Base-by-base conservation (phyloP, 2,888 invertebrate genomes). In the Hypolimnas misippus region DNA sequence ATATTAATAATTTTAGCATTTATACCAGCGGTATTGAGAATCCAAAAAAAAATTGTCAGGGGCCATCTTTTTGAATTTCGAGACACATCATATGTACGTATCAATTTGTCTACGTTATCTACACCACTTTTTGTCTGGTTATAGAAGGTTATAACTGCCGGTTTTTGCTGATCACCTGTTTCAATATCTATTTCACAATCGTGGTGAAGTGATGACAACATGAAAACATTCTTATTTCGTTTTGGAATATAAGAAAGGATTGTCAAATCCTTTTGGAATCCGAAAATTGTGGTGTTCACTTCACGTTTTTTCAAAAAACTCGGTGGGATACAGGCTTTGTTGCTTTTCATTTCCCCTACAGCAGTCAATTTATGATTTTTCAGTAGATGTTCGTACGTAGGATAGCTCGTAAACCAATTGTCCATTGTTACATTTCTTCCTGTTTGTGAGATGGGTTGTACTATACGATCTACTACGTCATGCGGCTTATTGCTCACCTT, bases 111-210 rank as follows among this genome's bases (percentile, higher is more conserved):
- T 4, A 62, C 66, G 1, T 57, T 44, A 59, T 67, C 67, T 42
- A 65, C 65, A 8, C 68, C 68, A 50, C 63, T 63, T 62, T 65
- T 63, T 1, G 68, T 68, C 4, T 51, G 8, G 29, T 65, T 65
- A 25, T 68, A 68, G 19, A 68, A 68, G 4, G 65, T 65, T 10
- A 65, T 68, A 29, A 64, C 57, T 17, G 62, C 14, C 8, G 66
- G 65, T 53, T 66, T 69, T 44, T 58, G 44, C 25, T 63, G 21
- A 35, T 2, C 29, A 54, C 62, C 63, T 1, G 56, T 65, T 59
- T 52, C 38, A 46, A n/a, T 10, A 52, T 67, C 62, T 1, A 67
- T 53, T 53, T 67, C 62, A 5, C n/a, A 8, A 61, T 63, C 63
- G 35, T 56, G 58, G 57, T 65, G 62, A 1, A 65, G 44, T n/a